Percentiles rank a stretch among this genome's conserved stretches.
Conservation (phyloP, 2,888 invertebrate genomes). For the Acanthosepion lycidas region DNA sequence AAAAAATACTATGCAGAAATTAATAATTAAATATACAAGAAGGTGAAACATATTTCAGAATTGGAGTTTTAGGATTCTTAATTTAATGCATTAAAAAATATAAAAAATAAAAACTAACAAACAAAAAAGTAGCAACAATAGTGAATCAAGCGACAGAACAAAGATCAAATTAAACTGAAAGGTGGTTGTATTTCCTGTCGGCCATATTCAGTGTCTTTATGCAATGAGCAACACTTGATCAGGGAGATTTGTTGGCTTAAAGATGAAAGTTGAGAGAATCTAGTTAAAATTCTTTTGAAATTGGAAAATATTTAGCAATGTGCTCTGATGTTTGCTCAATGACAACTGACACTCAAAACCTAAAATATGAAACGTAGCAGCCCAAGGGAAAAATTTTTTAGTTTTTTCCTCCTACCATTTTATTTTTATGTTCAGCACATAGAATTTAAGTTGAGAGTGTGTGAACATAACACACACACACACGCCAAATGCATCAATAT, state of each 20-base stretch:
- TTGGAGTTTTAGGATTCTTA: too few relatives aligned
- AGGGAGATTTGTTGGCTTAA: background rate
- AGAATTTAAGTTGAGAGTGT: background rate
- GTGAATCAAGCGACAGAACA: too few relatives aligned
- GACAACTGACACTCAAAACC: background rate
- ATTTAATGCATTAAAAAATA: too few relatives aligned
- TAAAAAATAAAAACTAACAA: too few relatives aligned
- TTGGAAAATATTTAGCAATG: slow-evolving; percentile 9
- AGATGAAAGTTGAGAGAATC: background rate
- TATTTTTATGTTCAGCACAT: too few relatives aligned
- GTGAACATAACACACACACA: background rate
- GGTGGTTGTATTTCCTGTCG: background rate
- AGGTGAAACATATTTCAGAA: too few relatives aligned
- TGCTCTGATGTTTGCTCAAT: background rate
- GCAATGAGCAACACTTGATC: background rate
- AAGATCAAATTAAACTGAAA: too few relatives aligned
- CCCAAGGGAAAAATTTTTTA: background rate
- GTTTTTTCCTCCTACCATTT: background rate
- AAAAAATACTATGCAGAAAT: too few relatives aligned
- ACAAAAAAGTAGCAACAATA: too few relatives aligned
- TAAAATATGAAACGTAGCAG: background rate
- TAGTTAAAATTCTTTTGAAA: background rate
- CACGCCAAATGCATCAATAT: too few relatives aligned
- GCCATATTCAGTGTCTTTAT: background rate
- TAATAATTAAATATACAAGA: too few relatives aligned